These are phyloP conservation scores for Plecotus auritus DNA, from an alignment of 2,113 vertebrate species.

Conservation along the genomic window DNA sequence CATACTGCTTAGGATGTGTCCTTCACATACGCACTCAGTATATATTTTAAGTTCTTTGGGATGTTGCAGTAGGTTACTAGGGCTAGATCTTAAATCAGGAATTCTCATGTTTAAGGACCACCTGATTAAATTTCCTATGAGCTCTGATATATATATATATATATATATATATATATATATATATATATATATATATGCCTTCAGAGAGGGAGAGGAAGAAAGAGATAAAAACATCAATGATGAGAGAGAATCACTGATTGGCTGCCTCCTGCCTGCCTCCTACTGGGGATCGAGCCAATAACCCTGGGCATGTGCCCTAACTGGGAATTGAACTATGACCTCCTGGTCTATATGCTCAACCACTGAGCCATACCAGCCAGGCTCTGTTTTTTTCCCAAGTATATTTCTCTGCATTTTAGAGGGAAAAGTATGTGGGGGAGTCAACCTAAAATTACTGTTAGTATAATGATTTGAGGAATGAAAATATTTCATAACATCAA, in stretches of 20 bases:
- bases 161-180: not conserved
- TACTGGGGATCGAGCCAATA: no score
- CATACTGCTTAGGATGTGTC: not conserved
- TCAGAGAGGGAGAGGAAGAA: no score
- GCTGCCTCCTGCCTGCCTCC: no score
- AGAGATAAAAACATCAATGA: no score
- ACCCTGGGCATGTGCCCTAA: no score
- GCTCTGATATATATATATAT: not conserved
- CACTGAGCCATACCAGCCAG: no score
- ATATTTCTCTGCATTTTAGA: not conserved
- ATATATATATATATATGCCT: no score
- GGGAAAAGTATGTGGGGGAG: not conserved
- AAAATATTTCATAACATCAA: not conserved
- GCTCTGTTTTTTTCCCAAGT: no score
- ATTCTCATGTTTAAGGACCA: not conserved
- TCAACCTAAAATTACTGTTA: not conserved
- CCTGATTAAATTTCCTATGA: not conserved
- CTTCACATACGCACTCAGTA: not conserved
- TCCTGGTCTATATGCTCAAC: no score
- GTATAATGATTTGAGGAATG: conserved; percentile 30
- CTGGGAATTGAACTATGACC: no score
- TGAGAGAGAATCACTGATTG: no score
- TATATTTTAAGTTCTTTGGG: not conserved
- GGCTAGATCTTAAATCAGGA: not conserved
- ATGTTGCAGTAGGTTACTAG: not conserved